Base-by-base conservation (phyloP, 2,113 vertebrate genomes). In the Rana temporaria region DNA sequence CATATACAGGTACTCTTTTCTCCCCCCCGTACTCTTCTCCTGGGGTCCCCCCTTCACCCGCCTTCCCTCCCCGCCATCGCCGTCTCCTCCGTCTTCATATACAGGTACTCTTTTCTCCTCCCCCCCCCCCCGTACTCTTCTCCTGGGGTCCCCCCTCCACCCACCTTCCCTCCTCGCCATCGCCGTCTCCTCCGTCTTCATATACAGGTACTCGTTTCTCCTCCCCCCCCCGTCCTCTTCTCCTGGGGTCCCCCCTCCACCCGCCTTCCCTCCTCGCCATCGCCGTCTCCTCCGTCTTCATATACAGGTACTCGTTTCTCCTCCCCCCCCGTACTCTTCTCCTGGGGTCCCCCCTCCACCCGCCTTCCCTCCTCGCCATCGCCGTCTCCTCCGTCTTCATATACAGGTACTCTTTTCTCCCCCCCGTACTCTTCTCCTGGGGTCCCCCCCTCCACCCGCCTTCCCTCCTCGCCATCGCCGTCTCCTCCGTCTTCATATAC, bases 401-500 rank as follows among this genome's bases (percentile, higher is more conserved):
- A 88, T 97, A 96, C 92, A 96, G 96, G 97, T 97, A 82, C 89
- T 26, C 30, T 60, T 34, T n/a, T n/a, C n/a, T n/a, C n/a, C n/a
- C n/a, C n/a, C n/a, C 76, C 11, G 17, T 30, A 30, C 26, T 30
- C 26, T 30, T 30, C 26, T 30, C 26, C 26, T 30, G 26, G 26
- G 26, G 26, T 30, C 38, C 34, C 34, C 34, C 34, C 34, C n/a
- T n/a, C n/a, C n/a, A n/a, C n/a, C n/a, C n/a, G n/a, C n/a, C n/a
- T n/a, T 8, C 34, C 84, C 90, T 97, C 22, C 70, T 96, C 82
- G 89, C 93, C 88, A 91, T 96, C 18, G 88, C 95, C 52, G 68
- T 93, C 0, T 83, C 94, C 84, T 95, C 95, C 9, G 89, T 97
- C 86, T 97, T 98, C 85, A 92, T 97, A 88, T 97, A 96, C 92